Conservation (phyloP, 2,113 vertebrate species). For the Pseudonaja textilis region DNA sequence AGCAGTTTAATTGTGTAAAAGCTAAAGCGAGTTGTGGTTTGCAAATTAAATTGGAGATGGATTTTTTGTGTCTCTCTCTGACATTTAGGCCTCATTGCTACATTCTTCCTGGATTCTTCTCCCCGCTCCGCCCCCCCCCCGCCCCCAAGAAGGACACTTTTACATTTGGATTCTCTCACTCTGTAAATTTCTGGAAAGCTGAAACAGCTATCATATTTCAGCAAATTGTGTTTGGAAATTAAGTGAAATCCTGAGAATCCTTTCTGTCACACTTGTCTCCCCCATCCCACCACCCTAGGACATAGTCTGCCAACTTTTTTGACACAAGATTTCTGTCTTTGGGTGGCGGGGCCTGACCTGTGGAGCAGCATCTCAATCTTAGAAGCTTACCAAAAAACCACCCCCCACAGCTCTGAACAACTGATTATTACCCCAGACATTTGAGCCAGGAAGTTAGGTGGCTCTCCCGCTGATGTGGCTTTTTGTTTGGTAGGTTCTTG, state of each 20-base stretch:
- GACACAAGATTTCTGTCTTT: background rate
- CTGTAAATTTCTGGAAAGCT: background rate
- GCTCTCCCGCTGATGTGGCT: background rate
- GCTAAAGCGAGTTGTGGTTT: slow-evolving; percentile 3
- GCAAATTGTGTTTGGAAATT: background rate
- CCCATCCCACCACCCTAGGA: background rate
- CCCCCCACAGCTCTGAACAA: background rate
- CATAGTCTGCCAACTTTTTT: background rate
- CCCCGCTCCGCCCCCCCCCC: background rate
- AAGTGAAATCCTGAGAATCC: background rate
- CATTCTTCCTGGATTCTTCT: background rate
- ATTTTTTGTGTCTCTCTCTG: background rate
- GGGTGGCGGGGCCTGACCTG: background rate
- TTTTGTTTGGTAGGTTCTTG: background rate
- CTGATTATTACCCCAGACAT: background rate
- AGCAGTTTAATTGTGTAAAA: slow-evolving; percentile 7
- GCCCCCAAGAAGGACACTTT: background rate
- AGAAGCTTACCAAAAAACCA: background rate
- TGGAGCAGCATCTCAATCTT: background rate
- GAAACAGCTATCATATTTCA: background rate
- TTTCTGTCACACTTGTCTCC: background rate
- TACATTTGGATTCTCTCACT: background rate
- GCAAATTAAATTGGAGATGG: slow-evolving; percentile 35
- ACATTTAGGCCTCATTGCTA: slow-evolving; percentile 12
- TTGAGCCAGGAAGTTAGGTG: background rate